Base-by-base conservation (phyloP, 2,888 invertebrate genomes). In the Nomada goodeniana region DNA sequence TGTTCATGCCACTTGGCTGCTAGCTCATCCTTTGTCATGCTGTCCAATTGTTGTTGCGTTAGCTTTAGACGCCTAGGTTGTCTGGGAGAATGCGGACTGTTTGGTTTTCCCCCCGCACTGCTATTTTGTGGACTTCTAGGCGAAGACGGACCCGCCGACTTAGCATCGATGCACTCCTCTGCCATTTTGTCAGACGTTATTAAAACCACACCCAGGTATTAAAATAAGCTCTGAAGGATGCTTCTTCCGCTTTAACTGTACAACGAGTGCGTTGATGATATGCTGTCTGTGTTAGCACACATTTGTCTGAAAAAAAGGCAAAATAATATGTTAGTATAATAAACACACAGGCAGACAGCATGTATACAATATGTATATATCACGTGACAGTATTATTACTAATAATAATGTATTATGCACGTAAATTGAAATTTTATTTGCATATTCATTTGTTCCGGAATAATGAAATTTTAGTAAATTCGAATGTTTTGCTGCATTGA, bases 1-100 rank as follows among this genome's bases (percentile, higher is more conserved):
- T 97, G 97, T 94, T 95, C 95, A 94, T 95, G 95, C 97, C 97
- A 97, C 92, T 96, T 95, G 93, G 95, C 95, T 90, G 95, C 95
- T 93, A 96, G 95, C 91, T 96, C 96, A 89, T 96, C 95, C 91
- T 95, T 95, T 89, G 95, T 95, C 88, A 96, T 94, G 91, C 94
- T 94, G 91, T 96, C 95, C 92, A 96, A 94, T 92, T 96, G 96
- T 89, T 95, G 95, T 85, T 96, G 95, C 90, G 95, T 95, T 93
- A 96, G 94, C 91, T 95, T 94, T 92, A 96, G 95, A 89, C 96
- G 95, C 89, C 95, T 94, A 55, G 94, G 91, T 77, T 92, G 93
- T 83, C 94, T 94, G 64, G 92, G 92, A 89, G 95, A 94, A 90
- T 94, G 94, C 86, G 95, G 94, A 94, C 95, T 95, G 94, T 94